Evolutionary conservation across 2,888 invertebrate genomes (phyloP), one percentile per base, ranked within the genome.

Genomic region (Campaea margaritaria): DNA sequence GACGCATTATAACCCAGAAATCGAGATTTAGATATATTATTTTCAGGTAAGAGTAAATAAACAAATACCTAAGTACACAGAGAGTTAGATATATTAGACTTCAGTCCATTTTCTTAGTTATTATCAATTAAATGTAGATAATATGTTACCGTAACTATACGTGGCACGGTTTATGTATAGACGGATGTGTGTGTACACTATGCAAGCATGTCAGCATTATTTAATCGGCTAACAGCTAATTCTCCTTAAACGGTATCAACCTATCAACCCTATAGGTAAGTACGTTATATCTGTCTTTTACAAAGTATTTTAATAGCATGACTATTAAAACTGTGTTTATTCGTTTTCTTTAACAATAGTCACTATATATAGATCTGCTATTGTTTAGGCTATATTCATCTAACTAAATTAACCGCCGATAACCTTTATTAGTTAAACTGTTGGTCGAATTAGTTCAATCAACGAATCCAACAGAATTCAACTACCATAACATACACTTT

Each of bases 201-300:
- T 51, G 13, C 12, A 28, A 31, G 41, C 46, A 52, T 54, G 50
- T 64, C 57, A 66, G 65, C 54, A 47, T 56, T 58, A 59, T 58
- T 49, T 73, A 75, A 74, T 74, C 65, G 50, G 47, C 42, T 44
- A 67, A 21, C 31, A 31, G 31, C 31, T 31, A 31, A 31, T 31
- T 31, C 31, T 31, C 8, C 31, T 31, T 31, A 59, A 48, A 48
- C 69, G 58, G 58, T 62, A 66, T 21, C 21, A 21, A 21, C 21
- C 21, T 62, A 66, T 21, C 21, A 21, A 21, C 21, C 21, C 21
- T 21, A 2, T 21, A 21, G 5, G 21, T 27, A 31, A 31, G 31
- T 9, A 3, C 5, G 5, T 31, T 31, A 31, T 31, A 36, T n/a
- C 2, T n/a, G 7, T n/a, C 12, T n/a, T n/a, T 12, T 36, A 12